Percentiles rank a stretch among this genome's conserved stretches.
phyloP scores from a whole-genome alignment of 2,113 vertebrate species.

The Microcebus murinus region DNA sequence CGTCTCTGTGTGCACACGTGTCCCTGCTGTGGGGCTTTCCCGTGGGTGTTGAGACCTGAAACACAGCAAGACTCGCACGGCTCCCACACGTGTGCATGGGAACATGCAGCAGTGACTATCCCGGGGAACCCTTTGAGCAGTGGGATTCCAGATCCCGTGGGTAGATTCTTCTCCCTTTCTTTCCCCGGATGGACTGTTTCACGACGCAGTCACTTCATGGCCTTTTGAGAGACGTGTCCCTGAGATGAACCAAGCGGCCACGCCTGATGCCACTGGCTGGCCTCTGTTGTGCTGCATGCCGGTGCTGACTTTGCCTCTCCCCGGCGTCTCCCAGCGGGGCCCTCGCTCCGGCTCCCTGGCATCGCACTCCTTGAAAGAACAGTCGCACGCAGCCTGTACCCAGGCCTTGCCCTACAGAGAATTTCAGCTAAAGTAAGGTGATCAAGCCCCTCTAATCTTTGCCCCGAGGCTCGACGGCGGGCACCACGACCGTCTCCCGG shows the following conservation, averaged over 20 bases:
- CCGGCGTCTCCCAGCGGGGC: background rate
- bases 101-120: accelerated
- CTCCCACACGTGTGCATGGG: background rate
- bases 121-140: accelerated
- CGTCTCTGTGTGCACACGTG: accelerated
- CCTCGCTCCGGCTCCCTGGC: background rate
- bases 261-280: accelerated
- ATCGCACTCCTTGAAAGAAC: background rate
- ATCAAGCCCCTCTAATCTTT: background rate
- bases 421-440: background rate
- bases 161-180: background rate
- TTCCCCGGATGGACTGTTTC: background rate
- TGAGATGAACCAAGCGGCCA: background rate
- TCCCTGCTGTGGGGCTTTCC: background rate
- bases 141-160: no score
- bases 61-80: background rate
- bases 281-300: background rate
- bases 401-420: background rate
- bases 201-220: background rate
- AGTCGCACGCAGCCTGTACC: background rate
- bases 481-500: accelerated
- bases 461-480: background rate
- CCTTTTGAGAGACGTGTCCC: background rate
- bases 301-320: background rate
- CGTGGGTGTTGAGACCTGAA: no score